phyloP scores from a whole-genome alignment of 2,797 vertebrate species.

The Pitangus sulphuratus region DNA sequence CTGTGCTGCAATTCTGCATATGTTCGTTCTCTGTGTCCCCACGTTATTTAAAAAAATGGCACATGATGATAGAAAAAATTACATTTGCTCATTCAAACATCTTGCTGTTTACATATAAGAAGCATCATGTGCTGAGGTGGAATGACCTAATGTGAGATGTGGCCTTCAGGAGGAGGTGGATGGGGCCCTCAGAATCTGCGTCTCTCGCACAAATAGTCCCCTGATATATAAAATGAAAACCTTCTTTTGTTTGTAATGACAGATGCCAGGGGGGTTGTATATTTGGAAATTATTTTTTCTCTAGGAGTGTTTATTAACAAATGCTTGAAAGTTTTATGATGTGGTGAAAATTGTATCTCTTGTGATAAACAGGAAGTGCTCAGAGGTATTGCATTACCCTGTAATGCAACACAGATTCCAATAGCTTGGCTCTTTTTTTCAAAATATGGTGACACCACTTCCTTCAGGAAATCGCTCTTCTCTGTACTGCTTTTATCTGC shows the following conservation, averaged over 20 bases:
- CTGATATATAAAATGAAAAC: neutral
- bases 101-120: neutral
- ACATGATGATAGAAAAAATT: neutral
- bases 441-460: neutral
- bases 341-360: conserved; percentile 2
- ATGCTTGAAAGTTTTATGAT: conserved; percentile 19
- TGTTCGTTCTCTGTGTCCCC: neutral
- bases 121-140: neutral
- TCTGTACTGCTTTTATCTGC: neutral
- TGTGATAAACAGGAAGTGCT: conserved; percentile 40
- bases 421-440: conserved; percentile 1
- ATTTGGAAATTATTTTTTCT: conserved; percentile 42
- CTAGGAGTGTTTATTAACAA: conserved; percentile 31
- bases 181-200: neutral
- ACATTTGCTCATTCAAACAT: neutral
- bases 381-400: neutral
- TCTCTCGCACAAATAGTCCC: neutral
- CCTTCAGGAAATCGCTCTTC: neutral
- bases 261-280: neutral
- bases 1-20: neutral
- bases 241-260: neutral
- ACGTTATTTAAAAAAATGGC: neutral
- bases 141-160: neutral
- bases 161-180: neutral
- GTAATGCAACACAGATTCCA: conserved; percentile 5